Percentiles rank a stretch among this genome's conserved stretches.
Evolutionary conservation across 2,797 vertebrate genomes (phyloP).

Genomic region (Dendrocincla fuliginosa): DNA sequence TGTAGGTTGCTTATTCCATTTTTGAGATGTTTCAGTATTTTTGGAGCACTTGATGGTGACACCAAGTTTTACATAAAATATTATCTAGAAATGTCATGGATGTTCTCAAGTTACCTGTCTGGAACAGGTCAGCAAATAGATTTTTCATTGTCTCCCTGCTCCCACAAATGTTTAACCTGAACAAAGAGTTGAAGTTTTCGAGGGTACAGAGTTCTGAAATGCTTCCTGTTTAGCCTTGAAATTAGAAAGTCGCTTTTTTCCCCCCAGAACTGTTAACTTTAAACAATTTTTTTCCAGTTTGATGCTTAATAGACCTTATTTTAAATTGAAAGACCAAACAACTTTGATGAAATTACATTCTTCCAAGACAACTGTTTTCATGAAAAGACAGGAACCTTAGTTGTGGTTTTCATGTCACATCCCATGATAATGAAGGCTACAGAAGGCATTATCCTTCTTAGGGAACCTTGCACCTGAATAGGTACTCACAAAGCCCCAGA

Average conservation of each 20-base stretch:
- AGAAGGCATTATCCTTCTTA: neutral
- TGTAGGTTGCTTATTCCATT: neutral
- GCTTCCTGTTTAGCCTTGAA: neutral
- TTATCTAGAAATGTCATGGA: neutral
- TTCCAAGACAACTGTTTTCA: neutral
- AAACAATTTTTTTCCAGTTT: neutral
- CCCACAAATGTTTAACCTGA: neutral
- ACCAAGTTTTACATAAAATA: neutral
- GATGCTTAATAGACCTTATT: neutral
- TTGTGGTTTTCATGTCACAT: slow-evolving; percentile 8
- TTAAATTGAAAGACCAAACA: neutral
- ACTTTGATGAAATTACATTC: neutral
- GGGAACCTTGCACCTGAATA: neutral
- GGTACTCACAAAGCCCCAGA: neutral
- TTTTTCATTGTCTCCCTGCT: neutral
- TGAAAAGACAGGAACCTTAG: neutral
- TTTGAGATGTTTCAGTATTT: neutral
- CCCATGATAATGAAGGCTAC: neutral
- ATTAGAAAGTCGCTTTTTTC: neutral
- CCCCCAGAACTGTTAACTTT: neutral
- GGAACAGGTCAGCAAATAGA: neutral
- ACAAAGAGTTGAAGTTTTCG: neutral
- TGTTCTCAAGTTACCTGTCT: neutral
- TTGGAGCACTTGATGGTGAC: neutral
- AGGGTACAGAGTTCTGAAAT: neutral